These are phyloP conservation scores for Melanotaenia duboulayi DNA, from an alignment of 2,113 vertebrate genomes.

Conservation along the genomic window DNA sequence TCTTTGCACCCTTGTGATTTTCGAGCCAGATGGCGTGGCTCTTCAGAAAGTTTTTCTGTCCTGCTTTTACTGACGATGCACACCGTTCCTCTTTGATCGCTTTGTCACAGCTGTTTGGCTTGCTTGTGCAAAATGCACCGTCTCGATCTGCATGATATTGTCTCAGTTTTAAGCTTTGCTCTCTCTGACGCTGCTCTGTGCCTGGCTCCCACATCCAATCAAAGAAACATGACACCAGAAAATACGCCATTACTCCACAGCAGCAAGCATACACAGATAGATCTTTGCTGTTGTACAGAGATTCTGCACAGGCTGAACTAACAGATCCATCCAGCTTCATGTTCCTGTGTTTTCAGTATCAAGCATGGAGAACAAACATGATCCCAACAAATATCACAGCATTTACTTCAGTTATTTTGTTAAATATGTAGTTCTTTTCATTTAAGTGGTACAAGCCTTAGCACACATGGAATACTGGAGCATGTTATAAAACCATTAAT, in stretches of 20 bases:
- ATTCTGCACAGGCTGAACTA: conserved; percentile 15
- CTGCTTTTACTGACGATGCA: conserved; percentile 19
- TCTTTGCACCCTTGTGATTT: conserved; percentile 24
- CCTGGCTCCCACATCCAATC: conserved; percentile 33
- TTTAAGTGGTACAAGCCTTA: conserved; percentile 15
- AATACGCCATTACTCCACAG: conserved; percentile 26
- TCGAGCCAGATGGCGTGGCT: conserved; percentile 24
- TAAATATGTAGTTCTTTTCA: conserved; percentile 12
- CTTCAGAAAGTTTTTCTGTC: conserved; percentile 7
- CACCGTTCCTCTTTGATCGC: conserved; percentile 17
- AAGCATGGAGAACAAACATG: conserved; percentile 2
- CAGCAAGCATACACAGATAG: background rate
- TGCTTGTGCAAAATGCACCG: background rate
- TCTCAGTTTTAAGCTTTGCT: conserved; percentile 21
- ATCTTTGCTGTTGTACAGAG: conserved; percentile 19
- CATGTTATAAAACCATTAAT: conserved; percentile 26
- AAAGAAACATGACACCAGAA: conserved; percentile 45
- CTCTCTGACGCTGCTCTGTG: conserved; percentile 10
- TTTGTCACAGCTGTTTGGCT: conserved; percentile 7
- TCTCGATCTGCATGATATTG: conserved; percentile 30
- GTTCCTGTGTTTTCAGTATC: conserved; percentile 22
- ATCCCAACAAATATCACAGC: conserved; percentile 12
- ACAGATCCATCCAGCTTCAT: conserved; percentile 25
- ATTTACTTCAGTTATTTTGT: conserved; percentile 23
- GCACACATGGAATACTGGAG: background rate